Conservation (phyloP, 1,140 invertebrate species). For the Chlorops oryzae region DNA sequence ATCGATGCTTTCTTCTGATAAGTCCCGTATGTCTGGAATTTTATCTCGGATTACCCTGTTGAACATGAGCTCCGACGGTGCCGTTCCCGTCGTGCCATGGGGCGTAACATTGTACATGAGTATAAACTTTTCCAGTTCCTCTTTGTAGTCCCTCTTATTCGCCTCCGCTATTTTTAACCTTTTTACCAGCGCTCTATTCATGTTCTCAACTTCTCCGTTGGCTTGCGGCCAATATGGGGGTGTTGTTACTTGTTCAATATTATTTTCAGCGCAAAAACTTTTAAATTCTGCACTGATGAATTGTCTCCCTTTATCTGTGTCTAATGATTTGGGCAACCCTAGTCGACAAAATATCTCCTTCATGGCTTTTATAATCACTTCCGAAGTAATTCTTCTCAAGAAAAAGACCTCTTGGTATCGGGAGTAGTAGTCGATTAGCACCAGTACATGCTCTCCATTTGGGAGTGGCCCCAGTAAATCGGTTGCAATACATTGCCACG, state of each 20-base stretch:
- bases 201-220: slow-evolving; percentile 9
- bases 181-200: slow-evolving; percentile 4
- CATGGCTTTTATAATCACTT: slow-evolving; percentile 3
- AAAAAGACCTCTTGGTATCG: slow-evolving; percentile 22
- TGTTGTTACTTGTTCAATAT: slow-evolving; percentile 1
- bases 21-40: slow-evolving; percentile 15
- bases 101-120: slow-evolving; percentile 13
- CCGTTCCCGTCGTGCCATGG: slow-evolving; percentile 12
- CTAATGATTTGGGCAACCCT: slow-evolving; percentile 14
- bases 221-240: slow-evolving; percentile 3
- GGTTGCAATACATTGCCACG: no score
- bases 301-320: slow-evolving; percentile 15
- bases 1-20: slow-evolving; percentile 7
- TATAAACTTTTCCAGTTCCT: slow-evolving; percentile 11
- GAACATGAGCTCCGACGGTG: slow-evolving; percentile 18
- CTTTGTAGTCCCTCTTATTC: slow-evolving; percentile 7
- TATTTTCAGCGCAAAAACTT: slow-evolving; percentile 2
- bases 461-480: no score
- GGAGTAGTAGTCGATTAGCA: slow-evolving; percentile 25
- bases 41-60: slow-evolving; percentile 14
- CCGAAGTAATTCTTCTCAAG: slow-evolving; percentile 1
- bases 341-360: slow-evolving; percentile 18
- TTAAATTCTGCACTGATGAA: slow-evolving; percentile 6
- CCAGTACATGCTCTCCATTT: slow-evolving; percentile 28
- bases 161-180: slow-evolving; percentile 9